Evolutionary conservation across 2,888 invertebrate species (phyloP).

Genomic region (Dryococelus australis): DNA sequence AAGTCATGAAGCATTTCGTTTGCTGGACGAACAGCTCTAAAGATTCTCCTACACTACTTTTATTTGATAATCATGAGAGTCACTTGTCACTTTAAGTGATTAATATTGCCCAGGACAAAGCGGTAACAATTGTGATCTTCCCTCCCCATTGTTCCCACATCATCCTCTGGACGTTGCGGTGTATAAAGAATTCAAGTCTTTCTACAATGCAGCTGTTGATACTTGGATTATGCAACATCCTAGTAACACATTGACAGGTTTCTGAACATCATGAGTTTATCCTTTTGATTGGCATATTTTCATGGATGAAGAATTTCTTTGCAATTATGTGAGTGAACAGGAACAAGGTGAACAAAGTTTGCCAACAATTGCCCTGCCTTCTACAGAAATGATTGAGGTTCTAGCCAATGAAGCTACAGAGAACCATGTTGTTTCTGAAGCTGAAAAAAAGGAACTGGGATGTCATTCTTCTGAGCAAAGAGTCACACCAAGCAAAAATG

Average conservation of each 20-base stretch:
- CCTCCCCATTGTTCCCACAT: slow-evolving; percentile 57
- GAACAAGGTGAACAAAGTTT: neutral
- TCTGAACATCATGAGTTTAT: slow-evolving; percentile 50
- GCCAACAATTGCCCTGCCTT: neutral
- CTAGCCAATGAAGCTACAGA: neutral
- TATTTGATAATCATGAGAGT: slow-evolving; percentile 54
- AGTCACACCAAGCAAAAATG: neutral
- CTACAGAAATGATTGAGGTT: neutral
- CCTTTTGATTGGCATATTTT: slow-evolving; percentile 52
- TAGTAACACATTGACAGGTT: slow-evolving; percentile 46
- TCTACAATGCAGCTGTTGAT: slow-evolving; percentile 53
- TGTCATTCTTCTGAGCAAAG: neutral
- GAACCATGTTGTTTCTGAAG: neutral
- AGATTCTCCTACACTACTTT: slow-evolving; percentile 51
- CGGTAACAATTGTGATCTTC: slow-evolving; percentile 56
- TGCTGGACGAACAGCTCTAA: slow-evolving; percentile 48
- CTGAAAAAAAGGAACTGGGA: neutral
- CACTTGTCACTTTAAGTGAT: slow-evolving; percentile 49
- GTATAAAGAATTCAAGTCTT: slow-evolving; percentile 51
- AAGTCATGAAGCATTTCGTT: slow-evolving; percentile 55
- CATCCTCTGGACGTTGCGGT: slow-evolving; percentile 49
- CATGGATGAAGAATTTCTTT: slow-evolving; percentile 51
- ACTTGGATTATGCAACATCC: slow-evolving; percentile 52
- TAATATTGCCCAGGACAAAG: slow-evolving; percentile 52
- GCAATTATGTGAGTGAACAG: slow-evolving; percentile 47